These are phyloP conservation scores for Anagyrus pseudococci DNA, from an alignment of 2,888 invertebrate genomes.

Conservation along the genomic window DNA sequence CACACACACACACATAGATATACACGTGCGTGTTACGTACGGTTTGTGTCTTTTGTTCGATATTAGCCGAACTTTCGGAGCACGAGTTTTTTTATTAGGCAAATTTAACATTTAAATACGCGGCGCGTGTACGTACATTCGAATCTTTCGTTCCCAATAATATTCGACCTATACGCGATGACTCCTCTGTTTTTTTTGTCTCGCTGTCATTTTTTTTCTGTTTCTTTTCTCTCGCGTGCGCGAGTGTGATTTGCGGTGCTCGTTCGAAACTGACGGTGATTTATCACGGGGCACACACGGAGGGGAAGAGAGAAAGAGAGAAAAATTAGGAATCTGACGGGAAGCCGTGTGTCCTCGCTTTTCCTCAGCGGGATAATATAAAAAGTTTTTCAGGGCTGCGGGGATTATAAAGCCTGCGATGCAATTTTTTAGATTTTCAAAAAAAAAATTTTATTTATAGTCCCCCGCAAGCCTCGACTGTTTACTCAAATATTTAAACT, in stretches of 20 bases:
- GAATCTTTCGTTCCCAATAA: too few relatives aligned
- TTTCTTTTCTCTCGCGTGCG: background rate
- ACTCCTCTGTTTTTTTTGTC: background rate
- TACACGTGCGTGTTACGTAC: too few relatives aligned
- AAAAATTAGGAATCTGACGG: background rate
- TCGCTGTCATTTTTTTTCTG: background rate
- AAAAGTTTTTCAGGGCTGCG: background rate
- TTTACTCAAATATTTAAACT: too few relatives aligned
- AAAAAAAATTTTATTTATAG: too few relatives aligned
- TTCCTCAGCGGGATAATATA: background rate
- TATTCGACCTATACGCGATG: constrained; percentile 1
- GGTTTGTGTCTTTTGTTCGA: too few relatives aligned
- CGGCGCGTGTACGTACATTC: too few relatives aligned
- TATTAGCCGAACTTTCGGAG: too few relatives aligned
- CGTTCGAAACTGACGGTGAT: constrained; percentile 1
- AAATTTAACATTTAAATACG: too few relatives aligned
- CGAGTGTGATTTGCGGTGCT: background rate
- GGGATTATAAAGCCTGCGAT: background rate
- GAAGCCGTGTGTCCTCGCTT: background rate
- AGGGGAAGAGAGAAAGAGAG: too few relatives aligned
- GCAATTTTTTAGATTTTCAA: background rate
- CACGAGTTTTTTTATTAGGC: too few relatives aligned
- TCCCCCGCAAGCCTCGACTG: too few relatives aligned
- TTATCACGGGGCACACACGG: constrained; percentile 4
- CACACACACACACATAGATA: too few relatives aligned